Conservation (phyloP, 1,140 invertebrate species). For the Brachionus angularis region DNA sequence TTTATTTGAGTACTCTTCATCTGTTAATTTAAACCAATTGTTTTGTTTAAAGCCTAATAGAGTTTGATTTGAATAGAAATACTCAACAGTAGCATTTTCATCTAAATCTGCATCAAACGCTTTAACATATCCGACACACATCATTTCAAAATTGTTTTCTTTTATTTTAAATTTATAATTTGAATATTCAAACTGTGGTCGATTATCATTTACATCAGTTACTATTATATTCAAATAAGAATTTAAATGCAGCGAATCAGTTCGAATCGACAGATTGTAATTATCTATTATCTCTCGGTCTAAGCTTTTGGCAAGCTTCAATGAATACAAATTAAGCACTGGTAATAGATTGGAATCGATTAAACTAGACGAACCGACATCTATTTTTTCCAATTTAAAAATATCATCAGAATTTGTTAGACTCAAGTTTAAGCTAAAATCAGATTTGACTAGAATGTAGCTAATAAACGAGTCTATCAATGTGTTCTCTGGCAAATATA, state of each 20-base stretch:
- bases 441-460: constrained; percentile 3
- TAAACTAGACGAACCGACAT: not conserved
- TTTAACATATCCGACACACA: not conserved
- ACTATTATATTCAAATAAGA: not conserved
- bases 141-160: not conserved
- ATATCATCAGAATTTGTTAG: not conserved
- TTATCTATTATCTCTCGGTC: not conserved
- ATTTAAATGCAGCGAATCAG: not conserved
- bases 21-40: not conserved
- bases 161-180: not conserved
- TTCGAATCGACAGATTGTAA: not conserved
- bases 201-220: constrained; percentile 10
- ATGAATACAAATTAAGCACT: not conserved
- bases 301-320: not conserved
- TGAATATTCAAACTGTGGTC: not conserved
- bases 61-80: not conserved
- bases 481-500: not conserved
- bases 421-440: not conserved
- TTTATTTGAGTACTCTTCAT: not conserved
- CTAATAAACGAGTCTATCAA: not conserved
- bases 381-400: not conserved
- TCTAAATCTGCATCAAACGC: not conserved
- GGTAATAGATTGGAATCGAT: not conserved
- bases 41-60: not conserved
- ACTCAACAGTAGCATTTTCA: not conserved